phyloP scores from a whole-genome alignment of 1,140 invertebrate species.

The Drosophila tani region DNA sequence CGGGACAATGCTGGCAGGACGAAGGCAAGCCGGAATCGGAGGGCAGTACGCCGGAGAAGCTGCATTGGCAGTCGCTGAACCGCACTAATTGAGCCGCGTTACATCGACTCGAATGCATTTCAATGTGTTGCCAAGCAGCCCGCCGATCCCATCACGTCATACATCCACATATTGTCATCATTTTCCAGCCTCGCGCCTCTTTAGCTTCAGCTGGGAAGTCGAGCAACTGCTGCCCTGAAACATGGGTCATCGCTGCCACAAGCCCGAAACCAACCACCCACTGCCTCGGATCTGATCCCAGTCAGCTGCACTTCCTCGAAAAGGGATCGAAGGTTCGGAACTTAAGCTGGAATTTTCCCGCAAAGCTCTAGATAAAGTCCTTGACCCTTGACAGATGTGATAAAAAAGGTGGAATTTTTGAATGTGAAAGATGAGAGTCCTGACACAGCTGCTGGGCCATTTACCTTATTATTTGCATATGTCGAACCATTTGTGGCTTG shows the following conservation, averaged over 20 bases:
- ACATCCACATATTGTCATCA: slow-evolving; percentile 35
- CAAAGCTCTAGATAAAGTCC: slow-evolving; percentile 23
- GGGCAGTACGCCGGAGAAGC: slow-evolving; percentile 44
- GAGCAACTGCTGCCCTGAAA: slow-evolving; percentile 60
- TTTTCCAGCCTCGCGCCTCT: slow-evolving; percentile 53
- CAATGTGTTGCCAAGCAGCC: slow-evolving; percentile 74
- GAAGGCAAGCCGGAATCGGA: slow-evolving; percentile 7
- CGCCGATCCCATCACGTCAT: slow-evolving; percentile 33
- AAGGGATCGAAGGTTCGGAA: slow-evolving; percentile 27
- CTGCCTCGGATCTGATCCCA: slow-evolving; percentile 5
- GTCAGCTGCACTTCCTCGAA: slow-evolving; percentile 46
- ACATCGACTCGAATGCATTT: slow-evolving; percentile 81
- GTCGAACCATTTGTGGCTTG: not conserved
- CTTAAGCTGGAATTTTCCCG: slow-evolving; percentile 13
- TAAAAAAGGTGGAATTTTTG: not conserved
- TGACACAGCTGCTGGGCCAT: not conserved
- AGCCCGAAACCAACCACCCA: not conserved
- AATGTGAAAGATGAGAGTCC: not conserved
- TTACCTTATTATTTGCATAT: not conserved
- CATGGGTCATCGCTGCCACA: slow-evolving; percentile 10
- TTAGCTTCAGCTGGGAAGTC: slow-evolving; percentile 55
- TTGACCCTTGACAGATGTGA: slow-evolving; percentile 18
- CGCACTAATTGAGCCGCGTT: slow-evolving; percentile 84
- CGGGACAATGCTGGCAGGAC: slow-evolving; percentile 40
- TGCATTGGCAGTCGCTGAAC: slow-evolving; percentile 79